Evolutionary conservation across 2,888 invertebrate species (phyloP), one percentile per base, ranked within the genome.

Genomic region (Uloborus plumipes): DNA sequence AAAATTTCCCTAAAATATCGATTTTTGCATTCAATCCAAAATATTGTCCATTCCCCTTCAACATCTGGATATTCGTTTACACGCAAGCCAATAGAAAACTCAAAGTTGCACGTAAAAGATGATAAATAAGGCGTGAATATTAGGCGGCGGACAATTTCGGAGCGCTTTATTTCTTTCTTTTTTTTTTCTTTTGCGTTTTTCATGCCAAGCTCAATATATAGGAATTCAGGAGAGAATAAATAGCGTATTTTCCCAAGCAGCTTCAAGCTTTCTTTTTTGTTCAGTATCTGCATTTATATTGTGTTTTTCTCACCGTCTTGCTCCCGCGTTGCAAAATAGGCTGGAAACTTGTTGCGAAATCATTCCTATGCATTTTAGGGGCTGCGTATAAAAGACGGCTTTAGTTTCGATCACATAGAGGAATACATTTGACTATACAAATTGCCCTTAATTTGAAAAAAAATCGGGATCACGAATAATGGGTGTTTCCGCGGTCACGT

Each of bases 211-310:
- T 9, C 39, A 39, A 39, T 39, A 39, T 39, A 62, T 77, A 62
- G 47, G 62, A 69, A 67, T 62, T 55, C 66, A 55, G 62, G 22
- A 70, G 22, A 62, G 50, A 77, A 64, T 70, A 70, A 65, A 77
- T 70, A 76, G 76, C 14, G 61, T 76, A 76, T 76, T 76, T 76
- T 69, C 61, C 18, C 22, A 39, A 47, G 66, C 59, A 64, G 39
- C 16, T n/a, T 39, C 39, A 16, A 55, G 55, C 55, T 26, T 65
- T 55, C 18, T 66, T 20, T 67, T 76, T 69, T 67, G 51, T 61
- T 18, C 67, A 69, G 20, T 51, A 76, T 76, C 69, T 76, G 76
- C 76, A 76, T 76, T 76, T 76, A 69, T 69, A 76, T 76, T 62
- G 69, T 69, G 59, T 69, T 62, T 53, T 74, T 65, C 50, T 64